Evolutionary conservation across 64 coral and sea anemone genomes (phyloP).

Genomic region (Actinia equina): DNA sequence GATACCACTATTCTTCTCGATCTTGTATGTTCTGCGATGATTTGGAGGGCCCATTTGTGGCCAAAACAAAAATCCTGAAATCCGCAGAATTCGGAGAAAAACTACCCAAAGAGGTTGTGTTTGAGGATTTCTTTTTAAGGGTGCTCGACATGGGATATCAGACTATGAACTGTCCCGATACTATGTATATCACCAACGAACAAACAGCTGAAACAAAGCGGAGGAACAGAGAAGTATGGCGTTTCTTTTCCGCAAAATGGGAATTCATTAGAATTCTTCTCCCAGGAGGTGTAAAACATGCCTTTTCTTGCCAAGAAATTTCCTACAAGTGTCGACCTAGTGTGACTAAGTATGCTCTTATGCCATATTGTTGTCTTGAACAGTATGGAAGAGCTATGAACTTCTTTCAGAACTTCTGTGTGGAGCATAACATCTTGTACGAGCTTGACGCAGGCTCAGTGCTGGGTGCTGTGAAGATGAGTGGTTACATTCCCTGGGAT

Average conservation of each 20-base stretch:
- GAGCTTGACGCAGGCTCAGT: constrained; percentile 44
- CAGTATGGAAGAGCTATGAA: constrained; percentile 26
- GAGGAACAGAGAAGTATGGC: background rate
- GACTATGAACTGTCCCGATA: constrained; percentile 42
- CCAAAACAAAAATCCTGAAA: constrained; percentile 39
- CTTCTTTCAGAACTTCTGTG: constrained; percentile 43
- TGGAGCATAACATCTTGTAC: constrained; percentile 28
- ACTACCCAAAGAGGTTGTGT: constrained; percentile 39
- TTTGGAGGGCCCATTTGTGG: constrained; percentile 48
- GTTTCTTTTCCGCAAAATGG: constrained; percentile 21
- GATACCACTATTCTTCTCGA: constrained; percentile 44
- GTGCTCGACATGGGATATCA: background rate
- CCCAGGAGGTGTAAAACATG: constrained; percentile 16
- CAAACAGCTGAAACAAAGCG: background rate
- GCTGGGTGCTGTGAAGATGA: constrained; percentile 37
- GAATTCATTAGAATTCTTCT: constrained; percentile 8
- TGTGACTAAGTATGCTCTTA: background rate
- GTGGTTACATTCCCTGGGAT: constrained; percentile 38
- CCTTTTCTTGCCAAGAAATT: constrained; percentile 31
- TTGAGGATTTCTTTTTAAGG: constrained; percentile 47
- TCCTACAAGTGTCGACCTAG: constrained; percentile 14
- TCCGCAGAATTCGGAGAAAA: constrained; percentile 25
- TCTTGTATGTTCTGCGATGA: constrained; percentile 48
- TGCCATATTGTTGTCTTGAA: constrained; percentile 39
- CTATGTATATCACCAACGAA: constrained; percentile 26